Conservation (phyloP, 2,797 vertebrate genomes). For the Adelosebastes latens region DNA sequence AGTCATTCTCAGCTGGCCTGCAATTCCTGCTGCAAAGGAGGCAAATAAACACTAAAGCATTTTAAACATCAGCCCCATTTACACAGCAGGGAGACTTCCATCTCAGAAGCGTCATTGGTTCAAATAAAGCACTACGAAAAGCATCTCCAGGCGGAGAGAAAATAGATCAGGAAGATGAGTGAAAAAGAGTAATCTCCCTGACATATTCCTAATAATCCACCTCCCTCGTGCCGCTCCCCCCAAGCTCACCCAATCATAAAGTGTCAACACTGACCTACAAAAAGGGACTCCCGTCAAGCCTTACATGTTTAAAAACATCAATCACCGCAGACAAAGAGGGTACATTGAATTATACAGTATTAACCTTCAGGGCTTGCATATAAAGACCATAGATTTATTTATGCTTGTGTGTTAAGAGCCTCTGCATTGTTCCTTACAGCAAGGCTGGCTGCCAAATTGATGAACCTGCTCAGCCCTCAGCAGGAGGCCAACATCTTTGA, state of each 20-base stretch:
- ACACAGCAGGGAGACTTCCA: slow-evolving; percentile 85
- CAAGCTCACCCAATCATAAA: slow-evolving; percentile 84
- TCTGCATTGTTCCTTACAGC: slow-evolving; percentile 87
- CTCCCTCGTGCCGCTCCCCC: slow-evolving; percentile 78
- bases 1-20: slow-evolving; percentile 76
- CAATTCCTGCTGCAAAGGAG: slow-evolving; percentile 76
- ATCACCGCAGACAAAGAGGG: slow-evolving; percentile 93
- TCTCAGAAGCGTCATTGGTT: slow-evolving; percentile 81
- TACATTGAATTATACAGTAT: slow-evolving; percentile 96
- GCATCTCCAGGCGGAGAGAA: slow-evolving; percentile 76
- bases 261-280: slow-evolving; percentile 87
- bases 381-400: slow-evolving; percentile 95
- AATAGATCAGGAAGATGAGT: slow-evolving; percentile 68
- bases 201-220: slow-evolving; percentile 84
- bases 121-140: slow-evolving; percentile 84
- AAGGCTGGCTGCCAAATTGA: slow-evolving; percentile 91
- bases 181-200: slow-evolving; percentile 81
- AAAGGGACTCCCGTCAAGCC: slow-evolving; percentile 86
- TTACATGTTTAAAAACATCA: slow-evolving; percentile 93
- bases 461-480: slow-evolving; percentile 92
- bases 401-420: slow-evolving; percentile 89
- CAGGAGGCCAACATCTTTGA: slow-evolving; percentile 89
- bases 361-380: slow-evolving; percentile 97
- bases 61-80: slow-evolving; percentile 85
- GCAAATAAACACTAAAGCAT: slow-evolving; percentile 80